Percentiles rank a stretch among this genome's conserved stretches.
These are phyloP conservation scores for Hartigia nigra DNA, from an alignment of 2,888 invertebrate genomes.

Conservation along the genomic window DNA sequence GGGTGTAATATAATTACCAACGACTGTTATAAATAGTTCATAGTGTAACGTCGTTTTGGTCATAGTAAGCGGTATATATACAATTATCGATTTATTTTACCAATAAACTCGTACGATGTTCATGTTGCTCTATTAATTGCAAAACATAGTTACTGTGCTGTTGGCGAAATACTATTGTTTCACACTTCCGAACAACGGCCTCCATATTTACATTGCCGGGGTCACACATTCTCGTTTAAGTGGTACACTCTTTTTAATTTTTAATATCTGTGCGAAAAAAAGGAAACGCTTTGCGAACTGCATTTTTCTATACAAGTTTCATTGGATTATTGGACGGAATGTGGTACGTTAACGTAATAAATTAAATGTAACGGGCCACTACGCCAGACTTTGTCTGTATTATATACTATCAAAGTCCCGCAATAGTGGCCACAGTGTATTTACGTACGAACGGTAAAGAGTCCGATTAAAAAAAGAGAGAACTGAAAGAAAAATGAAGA, in stretches of 20 bases:
- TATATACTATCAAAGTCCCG: conserved; percentile 35
- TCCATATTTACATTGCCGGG: not conserved
- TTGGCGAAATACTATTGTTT: not conserved
- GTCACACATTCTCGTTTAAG: not conserved
- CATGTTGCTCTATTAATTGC: not conserved
- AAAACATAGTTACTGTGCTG: not conserved
- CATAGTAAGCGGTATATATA: not conserved
- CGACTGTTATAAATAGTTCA: not conserved
- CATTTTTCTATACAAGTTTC: not conserved
- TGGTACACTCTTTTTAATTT: not conserved
- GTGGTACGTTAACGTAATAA: not conserved
- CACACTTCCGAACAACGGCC: not conserved
- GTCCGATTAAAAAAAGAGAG: not conserved
- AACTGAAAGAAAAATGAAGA: not conserved
- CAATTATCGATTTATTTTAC: conserved; percentile 32
- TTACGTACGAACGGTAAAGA: not conserved
- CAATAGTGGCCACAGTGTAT: conserved; percentile 32
- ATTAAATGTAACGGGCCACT: not conserved
- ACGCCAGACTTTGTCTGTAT: conserved; percentile 17
- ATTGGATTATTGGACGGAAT: not conserved
- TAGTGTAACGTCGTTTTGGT: not conserved
- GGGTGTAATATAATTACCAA: not conserved
- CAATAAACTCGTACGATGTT: not conserved
- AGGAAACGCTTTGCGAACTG: not conserved
- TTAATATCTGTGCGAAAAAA: not conserved